These are phyloP conservation scores for Cecropterus lyciades DNA, from an alignment of 1,140 invertebrate species.

Conservation along the genomic window DNA sequence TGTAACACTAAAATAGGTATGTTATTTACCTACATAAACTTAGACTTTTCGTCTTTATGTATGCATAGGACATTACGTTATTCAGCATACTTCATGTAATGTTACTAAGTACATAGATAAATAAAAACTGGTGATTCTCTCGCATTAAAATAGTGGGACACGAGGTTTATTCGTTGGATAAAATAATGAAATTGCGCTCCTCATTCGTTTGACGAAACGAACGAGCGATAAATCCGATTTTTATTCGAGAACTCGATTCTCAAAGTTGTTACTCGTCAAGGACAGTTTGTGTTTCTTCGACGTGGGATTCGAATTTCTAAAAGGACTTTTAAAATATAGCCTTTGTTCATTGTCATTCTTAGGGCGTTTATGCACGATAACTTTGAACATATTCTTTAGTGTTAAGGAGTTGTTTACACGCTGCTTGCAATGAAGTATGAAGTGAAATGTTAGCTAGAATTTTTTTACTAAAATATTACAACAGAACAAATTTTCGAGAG, in stretches of 20 bases:
- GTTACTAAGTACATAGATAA: no score
- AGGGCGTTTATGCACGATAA: not conserved
- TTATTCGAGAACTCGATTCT: slow-evolving; percentile 31
- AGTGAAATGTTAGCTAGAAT: no score
- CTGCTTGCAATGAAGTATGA: no score
- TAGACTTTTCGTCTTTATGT: no score
- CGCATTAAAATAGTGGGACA: not conserved
- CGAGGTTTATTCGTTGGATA: slow-evolving; percentile 7
- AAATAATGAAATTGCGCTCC: slow-evolving; percentile 30
- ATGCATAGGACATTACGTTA: no score
- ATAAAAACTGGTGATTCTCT: not conserved
- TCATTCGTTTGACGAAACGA: slow-evolving; percentile 19
- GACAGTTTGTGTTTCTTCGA: slow-evolving; percentile 13
- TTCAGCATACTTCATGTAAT: not conserved
- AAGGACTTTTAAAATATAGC: slow-evolving; percentile 2
- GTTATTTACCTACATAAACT: no score
- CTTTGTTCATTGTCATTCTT: not conserved
- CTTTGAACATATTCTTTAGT: no score
- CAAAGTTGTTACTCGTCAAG: slow-evolving; percentile 25
- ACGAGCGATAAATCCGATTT: slow-evolving; percentile 34
- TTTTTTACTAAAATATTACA: no score
- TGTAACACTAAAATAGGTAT: no score
- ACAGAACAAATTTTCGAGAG: no score
- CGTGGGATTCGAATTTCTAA: not conserved
- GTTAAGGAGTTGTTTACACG: no score